phyloP scores from a whole-genome alignment of 2,113 vertebrate species.

The Lagenorhynchus albirostris region DNA sequence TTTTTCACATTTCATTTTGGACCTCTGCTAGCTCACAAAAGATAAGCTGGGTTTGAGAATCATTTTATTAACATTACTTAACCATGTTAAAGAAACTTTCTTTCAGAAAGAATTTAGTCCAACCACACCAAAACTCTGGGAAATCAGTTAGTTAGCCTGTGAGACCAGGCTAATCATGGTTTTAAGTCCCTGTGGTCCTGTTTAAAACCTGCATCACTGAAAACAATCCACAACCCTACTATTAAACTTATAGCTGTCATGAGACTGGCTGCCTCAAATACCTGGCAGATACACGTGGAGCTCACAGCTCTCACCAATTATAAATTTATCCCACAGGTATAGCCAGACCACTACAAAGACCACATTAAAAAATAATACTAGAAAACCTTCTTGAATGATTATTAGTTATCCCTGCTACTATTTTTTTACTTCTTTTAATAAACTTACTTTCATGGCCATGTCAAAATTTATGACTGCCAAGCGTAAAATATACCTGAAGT shows the following conservation, averaged over 20 bases:
- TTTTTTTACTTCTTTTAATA: background rate
- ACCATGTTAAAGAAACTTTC: background rate
- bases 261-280: background rate
- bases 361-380: conserved; percentile 8
- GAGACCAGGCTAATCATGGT: background rate
- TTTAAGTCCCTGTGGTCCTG: conserved; percentile 10
- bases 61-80: conserved; percentile 54
- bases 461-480: conserved; percentile 67
- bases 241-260: background rate
- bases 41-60: background rate
- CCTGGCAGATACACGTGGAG: background rate
- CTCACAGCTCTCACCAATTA: background rate
- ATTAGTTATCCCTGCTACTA: background rate
- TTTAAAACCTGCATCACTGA: conserved; percentile 22
- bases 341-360: background rate
- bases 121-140: background rate
- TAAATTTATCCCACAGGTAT: background rate
- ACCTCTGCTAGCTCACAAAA: background rate
- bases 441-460: conserved; percentile 56
- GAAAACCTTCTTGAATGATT: background rate
- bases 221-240: background rate
- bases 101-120: conserved; percentile 42
- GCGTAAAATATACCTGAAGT: conserved; percentile 61
- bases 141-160: conserved; percentile 46
- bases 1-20: background rate